Base-by-base conservation (phyloP, 2,797 vertebrate species). In the Phalanger gymnotis region DNA sequence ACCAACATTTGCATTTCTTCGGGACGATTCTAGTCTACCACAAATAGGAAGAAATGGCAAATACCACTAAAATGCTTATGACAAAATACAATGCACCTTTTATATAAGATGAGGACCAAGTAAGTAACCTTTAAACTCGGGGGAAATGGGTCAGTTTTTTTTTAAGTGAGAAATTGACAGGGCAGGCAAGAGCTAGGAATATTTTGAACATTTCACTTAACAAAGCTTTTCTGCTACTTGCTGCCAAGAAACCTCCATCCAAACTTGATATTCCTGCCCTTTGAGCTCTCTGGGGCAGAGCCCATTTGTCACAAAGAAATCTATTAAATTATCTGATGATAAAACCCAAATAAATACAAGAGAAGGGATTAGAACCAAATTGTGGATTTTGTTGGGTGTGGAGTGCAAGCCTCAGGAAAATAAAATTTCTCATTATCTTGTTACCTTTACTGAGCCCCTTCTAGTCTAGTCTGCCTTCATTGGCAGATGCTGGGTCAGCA, bases 31-130 rank as follows among this genome's bases (percentile, higher is more conserved):
- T 95, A 87, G 58, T 93, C 96, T 91, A 95, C 97, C 97, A 47
- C 40, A 87, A 96, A 95, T 94, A 89, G 11, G 94, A 92, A 97
- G 96, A 97, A 97, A 97, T 97, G 97, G 96, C 95, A 96, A 97
- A 96, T 97, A 97, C 97, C 97, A 97, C 96, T 97, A 97, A 96
- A 96, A 95, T 93, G 58, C 96, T 97, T 97, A 97, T 97, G 96
- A 94, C 96, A 96, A 97, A 97, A 96, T 61, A 98, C 98, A 97
- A 94, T 96, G 73, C 96, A 92, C 93, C 96, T 96, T 97, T 97
- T 97, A 97, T 97, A 94, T 90, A 61, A 90, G 94, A 96, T 92
- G 97, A 97, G 58, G 96, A 95, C 96, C 92, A 95, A 97, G 94
- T 94, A 94, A 27, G 61, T 96, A 96, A 95, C 96, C 97, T 96